phyloP scores from a whole-genome alignment of 2,797 vertebrate species.

The Rhynchotus rufescens region DNA sequence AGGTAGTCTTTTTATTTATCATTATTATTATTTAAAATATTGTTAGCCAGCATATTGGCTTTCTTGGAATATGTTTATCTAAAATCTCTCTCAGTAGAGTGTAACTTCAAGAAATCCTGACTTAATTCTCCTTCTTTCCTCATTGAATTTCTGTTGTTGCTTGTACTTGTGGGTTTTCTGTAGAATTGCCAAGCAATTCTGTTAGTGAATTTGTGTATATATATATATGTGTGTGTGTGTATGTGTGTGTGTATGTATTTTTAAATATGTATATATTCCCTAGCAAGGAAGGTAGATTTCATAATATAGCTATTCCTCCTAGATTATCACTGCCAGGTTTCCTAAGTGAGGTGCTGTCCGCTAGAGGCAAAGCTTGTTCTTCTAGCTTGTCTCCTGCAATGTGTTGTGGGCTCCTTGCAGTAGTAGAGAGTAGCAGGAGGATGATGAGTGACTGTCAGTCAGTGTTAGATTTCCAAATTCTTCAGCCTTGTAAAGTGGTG shows the following conservation, averaged over 20 bases:
- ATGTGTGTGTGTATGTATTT: too few relatives aligned
- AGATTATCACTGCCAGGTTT: not conserved
- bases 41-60: not conserved
- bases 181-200: not conserved
- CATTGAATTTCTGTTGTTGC: not conserved
- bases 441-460: not conserved
- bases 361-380: not conserved
- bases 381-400: not conserved
- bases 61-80: not conserved
- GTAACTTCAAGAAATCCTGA: not conserved
- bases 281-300: not conserved
- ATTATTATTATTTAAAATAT: not conserved
- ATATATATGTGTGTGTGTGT: too few relatives aligned
- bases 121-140: not conserved
- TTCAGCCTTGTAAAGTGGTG: not conserved
- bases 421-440: not conserved
- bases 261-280: not conserved
- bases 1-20: not conserved
- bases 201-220: not conserved
- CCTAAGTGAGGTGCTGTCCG: not conserved
- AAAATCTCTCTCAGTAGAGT: not conserved
- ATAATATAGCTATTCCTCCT: not conserved
- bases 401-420: fast-evolving
- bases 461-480: not conserved
- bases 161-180: not conserved